phyloP scores from a whole-genome alignment of 2,797 vertebrate species.

The Betta splendens region DNA sequence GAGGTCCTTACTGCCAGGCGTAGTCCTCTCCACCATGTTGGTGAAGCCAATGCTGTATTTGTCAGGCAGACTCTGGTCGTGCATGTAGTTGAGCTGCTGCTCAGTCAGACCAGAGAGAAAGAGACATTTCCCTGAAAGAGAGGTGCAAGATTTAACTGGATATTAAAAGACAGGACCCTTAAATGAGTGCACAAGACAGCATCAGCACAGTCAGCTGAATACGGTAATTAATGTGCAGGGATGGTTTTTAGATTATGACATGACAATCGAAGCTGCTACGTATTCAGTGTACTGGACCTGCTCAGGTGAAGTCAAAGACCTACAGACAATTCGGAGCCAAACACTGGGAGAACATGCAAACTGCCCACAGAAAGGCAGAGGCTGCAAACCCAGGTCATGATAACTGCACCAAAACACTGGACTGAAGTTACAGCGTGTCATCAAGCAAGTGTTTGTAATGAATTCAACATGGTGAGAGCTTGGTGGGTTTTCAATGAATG shows the following conservation, averaged over 20 bases:
- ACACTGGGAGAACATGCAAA: no score
- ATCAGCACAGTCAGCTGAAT: neutral
- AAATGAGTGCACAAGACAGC: neutral
- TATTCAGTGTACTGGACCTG: neutral
- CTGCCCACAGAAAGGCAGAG: neutral
- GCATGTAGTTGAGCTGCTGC: slow-evolving; percentile 90
- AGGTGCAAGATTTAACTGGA: neutral
- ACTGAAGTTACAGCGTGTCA: neutral
- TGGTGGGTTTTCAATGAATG: slow-evolving; percentile 11
- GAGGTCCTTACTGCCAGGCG: slow-evolving; percentile 97
- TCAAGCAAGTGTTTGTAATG: neutral
- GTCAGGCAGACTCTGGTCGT: slow-evolving; percentile 92
- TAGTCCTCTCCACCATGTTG: slow-evolving; percentile 99
- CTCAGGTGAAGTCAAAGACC: no score
- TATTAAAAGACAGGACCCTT: neutral
- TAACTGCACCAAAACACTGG: slow-evolving; percentile 1
- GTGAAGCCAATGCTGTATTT: slow-evolving; percentile 96
- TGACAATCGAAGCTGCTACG: neutral
- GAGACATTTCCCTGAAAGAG: slow-evolving; percentile 92
- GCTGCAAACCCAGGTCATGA: slow-evolving; percentile 40
- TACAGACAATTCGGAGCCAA: no score
- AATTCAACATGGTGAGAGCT: neutral
- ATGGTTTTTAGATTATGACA: neutral
- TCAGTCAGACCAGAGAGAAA: slow-evolving; percentile 94
- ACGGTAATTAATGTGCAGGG: neutral